Evolutionary conservation across 2,797 vertebrate species (phyloP).

Genomic region (Gymnothorax javanicus): DNA sequence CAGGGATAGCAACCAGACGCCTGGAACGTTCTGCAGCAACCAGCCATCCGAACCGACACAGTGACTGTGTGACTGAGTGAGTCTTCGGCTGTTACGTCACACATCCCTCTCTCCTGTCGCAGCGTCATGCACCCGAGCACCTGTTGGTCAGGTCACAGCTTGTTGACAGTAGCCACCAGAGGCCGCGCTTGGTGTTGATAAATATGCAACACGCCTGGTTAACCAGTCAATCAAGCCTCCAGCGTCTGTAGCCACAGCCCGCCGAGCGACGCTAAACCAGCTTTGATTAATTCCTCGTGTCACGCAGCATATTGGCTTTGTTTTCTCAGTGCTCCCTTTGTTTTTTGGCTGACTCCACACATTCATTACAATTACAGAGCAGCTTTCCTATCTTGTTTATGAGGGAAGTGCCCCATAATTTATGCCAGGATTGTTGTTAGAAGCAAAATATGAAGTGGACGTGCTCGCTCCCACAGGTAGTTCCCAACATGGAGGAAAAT

Average conservation of each 20-base stretch:
- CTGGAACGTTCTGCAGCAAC: slow-evolving; percentile 7
- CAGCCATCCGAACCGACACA: slow-evolving; percentile 25
- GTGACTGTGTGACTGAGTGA: neutral
- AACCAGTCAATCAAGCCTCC: slow-evolving; percentile 46
- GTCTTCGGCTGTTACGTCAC: neutral
- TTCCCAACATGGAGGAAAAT: slow-evolving; percentile 1
- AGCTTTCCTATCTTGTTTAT: slow-evolving; percentile 16
- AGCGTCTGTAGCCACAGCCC: slow-evolving; percentile 9
- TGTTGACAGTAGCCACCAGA: slow-evolving; percentile 21
- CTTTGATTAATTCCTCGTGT: slow-evolving; percentile 47
- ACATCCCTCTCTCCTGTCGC: no score
- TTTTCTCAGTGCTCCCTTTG: slow-evolving; percentile 44
- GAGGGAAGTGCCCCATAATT: slow-evolving; percentile 20
- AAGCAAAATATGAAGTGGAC: slow-evolving; percentile 19
- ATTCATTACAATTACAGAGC: slow-evolving; percentile 48
- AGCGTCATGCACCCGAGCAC: no score
- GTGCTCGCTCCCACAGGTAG: slow-evolving; percentile 1
- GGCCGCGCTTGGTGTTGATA: slow-evolving; percentile 35
- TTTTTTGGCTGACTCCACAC: slow-evolving; percentile 38
- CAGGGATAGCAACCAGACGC: slow-evolving; percentile 14
- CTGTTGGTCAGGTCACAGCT: slow-evolving; percentile 38
- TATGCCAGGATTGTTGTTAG: slow-evolving; percentile 33
- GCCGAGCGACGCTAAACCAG: slow-evolving; percentile 31
- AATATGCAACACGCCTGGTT: slow-evolving; percentile 45
- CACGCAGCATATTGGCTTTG: slow-evolving; percentile 47